phyloP scores from a whole-genome alignment of 2,888 invertebrate genomes.

The Blomia tropicalis region DNA sequence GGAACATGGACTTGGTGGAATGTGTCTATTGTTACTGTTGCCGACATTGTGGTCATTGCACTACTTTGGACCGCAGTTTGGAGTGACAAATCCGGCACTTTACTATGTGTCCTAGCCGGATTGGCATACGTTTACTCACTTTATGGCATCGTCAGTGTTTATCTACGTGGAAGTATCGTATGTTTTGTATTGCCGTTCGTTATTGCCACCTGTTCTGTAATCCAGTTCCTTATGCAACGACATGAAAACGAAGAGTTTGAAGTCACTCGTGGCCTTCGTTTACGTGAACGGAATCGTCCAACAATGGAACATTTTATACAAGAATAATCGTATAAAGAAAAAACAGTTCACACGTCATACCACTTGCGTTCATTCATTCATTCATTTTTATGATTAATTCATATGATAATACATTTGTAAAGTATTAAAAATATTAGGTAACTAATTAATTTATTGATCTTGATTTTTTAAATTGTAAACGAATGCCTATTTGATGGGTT shows the following conservation, averaged over 20 bases:
- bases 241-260: conserved; percentile 14
- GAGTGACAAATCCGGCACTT: not conserved
- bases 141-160: conserved; percentile 18
- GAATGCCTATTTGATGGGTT: not conserved
- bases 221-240: conserved; percentile 15
- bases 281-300: not conserved
- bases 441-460: not conserved
- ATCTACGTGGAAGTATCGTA: conserved; percentile 20
- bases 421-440: too few species aligned
- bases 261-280: conserved; percentile 2
- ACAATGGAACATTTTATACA: conserved; percentile 10
- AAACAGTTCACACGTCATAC: not conserved
- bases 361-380: too few species aligned
- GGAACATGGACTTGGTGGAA: conserved; percentile 17
- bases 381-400: too few species aligned
- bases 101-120: not conserved
- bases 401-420: too few species aligned
- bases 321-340: not conserved
- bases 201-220: conserved; percentile 3
- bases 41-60: conserved; percentile 7
- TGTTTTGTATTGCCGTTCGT: conserved; percentile 21
- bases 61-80: conserved; percentile 1
- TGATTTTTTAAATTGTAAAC: not conserved
- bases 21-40: conserved; percentile 7
- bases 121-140: conserved; percentile 15